Conservation (phyloP, 2,113 vertebrate species). For the Albula glossodonta region DNA sequence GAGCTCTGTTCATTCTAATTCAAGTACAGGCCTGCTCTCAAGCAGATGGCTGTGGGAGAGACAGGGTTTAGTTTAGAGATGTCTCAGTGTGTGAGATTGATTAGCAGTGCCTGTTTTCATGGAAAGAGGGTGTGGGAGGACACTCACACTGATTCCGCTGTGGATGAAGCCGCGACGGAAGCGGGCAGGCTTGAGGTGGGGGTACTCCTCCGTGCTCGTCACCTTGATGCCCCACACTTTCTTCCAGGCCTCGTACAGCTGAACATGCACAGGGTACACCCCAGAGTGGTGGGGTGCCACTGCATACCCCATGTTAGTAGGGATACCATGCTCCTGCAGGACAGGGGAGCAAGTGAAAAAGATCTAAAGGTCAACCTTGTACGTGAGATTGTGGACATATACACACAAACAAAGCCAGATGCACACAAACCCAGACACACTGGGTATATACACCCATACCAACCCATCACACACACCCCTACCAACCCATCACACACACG, state of each 20-base stretch:
- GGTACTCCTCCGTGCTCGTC: conserved; percentile 87
- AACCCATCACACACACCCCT: no score
- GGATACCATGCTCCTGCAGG: conserved; percentile 82
- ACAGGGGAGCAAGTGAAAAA: neutral
- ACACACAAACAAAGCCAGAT: no score
- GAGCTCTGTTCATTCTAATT: neutral
- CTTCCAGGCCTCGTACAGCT: conserved; percentile 86
- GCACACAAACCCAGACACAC: no score
- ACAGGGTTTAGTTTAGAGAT: no score
- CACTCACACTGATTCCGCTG: conserved; percentile 78
- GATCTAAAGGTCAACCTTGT: no score
- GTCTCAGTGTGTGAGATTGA: neutral
- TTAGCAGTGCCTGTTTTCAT: no score
- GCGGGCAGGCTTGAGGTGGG: conserved; percentile 84
- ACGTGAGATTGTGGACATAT: no score
- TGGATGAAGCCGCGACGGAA: conserved; percentile 83
- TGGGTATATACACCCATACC: no score
- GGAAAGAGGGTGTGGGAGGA: neutral
- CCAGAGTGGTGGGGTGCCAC: conserved; percentile 87
- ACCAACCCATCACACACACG: no score
- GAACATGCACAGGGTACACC: conserved; percentile 81
- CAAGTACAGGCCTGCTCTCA: no score
- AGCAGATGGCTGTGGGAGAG: no score
- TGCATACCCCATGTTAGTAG: conserved; percentile 85
- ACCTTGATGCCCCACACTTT: conserved; percentile 84